Percentiles rank a stretch among this genome's conserved stretches.
These are phyloP conservation scores for Triops longicaudatus DNA, from an alignment of 1,140 invertebrate species.

Conservation along the genomic window DNA sequence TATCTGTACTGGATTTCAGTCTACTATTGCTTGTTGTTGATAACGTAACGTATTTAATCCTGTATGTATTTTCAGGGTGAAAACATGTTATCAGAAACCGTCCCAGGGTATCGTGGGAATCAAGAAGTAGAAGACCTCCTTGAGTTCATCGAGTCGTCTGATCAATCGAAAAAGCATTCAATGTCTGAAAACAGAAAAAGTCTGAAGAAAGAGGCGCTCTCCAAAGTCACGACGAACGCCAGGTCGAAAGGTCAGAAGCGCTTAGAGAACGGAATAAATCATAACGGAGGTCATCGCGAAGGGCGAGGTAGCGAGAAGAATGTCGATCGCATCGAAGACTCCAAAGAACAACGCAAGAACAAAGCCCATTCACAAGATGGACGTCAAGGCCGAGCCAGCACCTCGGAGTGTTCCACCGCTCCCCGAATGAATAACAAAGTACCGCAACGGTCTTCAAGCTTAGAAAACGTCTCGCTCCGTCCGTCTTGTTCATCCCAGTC, in stretches of 20 bases:
- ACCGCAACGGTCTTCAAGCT: not conserved
- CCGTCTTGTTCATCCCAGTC: not conserved
- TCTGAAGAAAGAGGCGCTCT: conserved; percentile 5
- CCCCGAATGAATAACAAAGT: not conserved
- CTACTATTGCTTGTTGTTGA: too few species aligned
- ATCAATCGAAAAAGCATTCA: conserved; percentile 16
- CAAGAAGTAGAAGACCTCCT: conserved; percentile 25
- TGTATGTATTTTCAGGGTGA: too few species aligned
- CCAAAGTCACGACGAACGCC: conserved; percentile 20
- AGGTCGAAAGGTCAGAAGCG: conserved; percentile 13
- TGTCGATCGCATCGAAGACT: not conserved
- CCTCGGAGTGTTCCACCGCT: not conserved
- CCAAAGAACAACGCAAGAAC: not conserved
- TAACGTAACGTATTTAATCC: too few species aligned
- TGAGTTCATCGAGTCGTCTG: conserved; percentile 27
- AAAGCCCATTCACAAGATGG: not conserved
- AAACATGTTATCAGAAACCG: not conserved
- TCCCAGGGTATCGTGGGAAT: not conserved
- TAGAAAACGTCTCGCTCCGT: not conserved
- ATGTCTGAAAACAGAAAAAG: conserved; percentile 2
- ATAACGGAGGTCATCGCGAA: not conserved
- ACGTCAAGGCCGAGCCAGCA: not conserved
- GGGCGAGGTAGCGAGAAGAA: not conserved
- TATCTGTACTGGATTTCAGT: too few species aligned
- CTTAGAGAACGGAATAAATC: not conserved